A percentile compares a stretch with the other conserved stretches of the same genome.
Evolutionary conservation across 2,797 vertebrate genomes (phyloP).

Genomic region (Alca torda): DNA sequence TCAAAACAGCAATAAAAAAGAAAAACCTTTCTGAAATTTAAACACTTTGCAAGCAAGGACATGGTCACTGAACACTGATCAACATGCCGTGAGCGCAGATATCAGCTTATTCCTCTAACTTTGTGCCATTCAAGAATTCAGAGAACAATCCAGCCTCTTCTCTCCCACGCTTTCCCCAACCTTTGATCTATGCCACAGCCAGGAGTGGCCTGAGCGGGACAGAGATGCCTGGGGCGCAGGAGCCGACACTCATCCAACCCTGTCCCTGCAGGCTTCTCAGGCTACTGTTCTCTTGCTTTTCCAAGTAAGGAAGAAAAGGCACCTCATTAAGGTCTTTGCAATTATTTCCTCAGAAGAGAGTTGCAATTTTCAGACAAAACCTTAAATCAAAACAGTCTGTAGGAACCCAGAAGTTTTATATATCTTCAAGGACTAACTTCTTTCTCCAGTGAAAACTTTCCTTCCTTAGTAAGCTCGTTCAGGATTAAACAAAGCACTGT

Average conservation of each 20-base stretch:
- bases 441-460: background rate
- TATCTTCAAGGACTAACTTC: background rate
- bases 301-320: background rate
- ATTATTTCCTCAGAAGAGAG: background rate
- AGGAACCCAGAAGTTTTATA: background rate
- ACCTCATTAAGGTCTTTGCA: background rate
- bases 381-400: background rate
- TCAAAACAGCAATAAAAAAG: background rate
- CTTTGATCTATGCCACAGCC: background rate
- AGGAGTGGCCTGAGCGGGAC: background rate
- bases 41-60: background rate
- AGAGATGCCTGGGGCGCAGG: background rate
- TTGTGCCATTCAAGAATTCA: background rate
- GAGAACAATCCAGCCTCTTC: background rate
- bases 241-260: background rate
- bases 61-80: background rate
- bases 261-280: background rate
- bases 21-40: background rate
- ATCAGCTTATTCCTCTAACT: background rate
- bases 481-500: background rate
- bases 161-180: rapidly evolving
- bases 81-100: background rate
- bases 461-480: background rate
- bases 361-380: background rate
- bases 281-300: background rate